Evolutionary conservation across 1,140 invertebrate species (phyloP).

Genomic region (Calliphora vicina): DNA sequence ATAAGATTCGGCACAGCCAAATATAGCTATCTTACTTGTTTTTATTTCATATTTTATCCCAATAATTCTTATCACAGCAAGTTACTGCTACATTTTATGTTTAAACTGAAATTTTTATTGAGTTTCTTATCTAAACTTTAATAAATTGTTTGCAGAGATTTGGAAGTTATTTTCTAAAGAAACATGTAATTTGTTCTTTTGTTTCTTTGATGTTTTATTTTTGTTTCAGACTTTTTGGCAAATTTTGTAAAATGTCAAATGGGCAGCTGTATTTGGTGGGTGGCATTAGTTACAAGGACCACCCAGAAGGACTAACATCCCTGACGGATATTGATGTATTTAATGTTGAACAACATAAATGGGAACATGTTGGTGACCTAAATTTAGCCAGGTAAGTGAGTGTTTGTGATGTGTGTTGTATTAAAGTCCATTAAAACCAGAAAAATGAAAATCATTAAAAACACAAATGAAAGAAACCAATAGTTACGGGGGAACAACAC

Average conservation of each 20-base stretch:
- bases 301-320: neutral
- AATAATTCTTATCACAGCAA: too few species aligned
- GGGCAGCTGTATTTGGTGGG: conserved; percentile 33
- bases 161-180: too few species aligned
- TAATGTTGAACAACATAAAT: neutral
- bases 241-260: conserved; percentile 34
- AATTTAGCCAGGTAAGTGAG: conserved; percentile 34
- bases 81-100: too few species aligned
- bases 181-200: too few species aligned
- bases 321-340: conserved; percentile 11
- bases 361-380: conserved; percentile 34
- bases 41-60: too few species aligned
- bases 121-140: too few species aligned
- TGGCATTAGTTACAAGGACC: conserved; percentile 30
- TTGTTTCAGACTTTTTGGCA: conserved; percentile 36
- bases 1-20: too few species aligned
- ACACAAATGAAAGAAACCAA: neutral
- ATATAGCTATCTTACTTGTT: too few species aligned
- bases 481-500: too few species aligned
- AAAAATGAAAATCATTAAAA: neutral
- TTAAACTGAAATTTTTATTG: too few species aligned
- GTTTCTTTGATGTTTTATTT: neutral
- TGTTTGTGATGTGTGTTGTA: neutral
- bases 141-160: too few species aligned
- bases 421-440: neutral